Conservation (phyloP, 2,113 vertebrate genomes). For the Leiothrix lutea region DNA sequence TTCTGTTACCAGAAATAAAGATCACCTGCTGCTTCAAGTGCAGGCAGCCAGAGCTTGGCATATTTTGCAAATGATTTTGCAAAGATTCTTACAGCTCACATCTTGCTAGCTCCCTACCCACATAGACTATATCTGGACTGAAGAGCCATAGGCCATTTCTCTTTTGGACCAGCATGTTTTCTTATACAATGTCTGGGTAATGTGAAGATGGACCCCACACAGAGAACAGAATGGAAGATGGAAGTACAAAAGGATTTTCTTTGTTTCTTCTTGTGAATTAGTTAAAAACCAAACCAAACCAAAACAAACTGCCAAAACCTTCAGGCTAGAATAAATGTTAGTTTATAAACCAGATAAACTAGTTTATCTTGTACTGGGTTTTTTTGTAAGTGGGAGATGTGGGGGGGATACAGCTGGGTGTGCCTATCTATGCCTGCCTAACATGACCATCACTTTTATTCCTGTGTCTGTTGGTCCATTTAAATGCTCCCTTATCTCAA, state of each 20-base stretch:
- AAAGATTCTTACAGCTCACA: background rate
- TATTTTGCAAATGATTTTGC: background rate
- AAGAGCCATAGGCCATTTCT: background rate
- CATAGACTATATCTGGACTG: fast-evolving
- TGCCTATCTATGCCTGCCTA: background rate
- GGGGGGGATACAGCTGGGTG: fast-evolving
- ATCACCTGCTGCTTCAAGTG: background rate
- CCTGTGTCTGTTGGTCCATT: background rate
- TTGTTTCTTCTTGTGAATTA: background rate
- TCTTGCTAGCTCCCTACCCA: background rate
- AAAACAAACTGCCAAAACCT: background rate
- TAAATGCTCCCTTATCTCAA: background rate
- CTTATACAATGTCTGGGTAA: fast-evolving
- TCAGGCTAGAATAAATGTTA: background rate
- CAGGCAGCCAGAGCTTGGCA: background rate
- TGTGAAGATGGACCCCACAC: background rate
- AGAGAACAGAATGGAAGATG: background rate
- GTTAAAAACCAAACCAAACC: background rate
- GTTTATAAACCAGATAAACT: background rate
- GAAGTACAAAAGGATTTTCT: fast-evolving
- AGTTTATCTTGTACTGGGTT: background rate
- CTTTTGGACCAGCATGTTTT: background rate
- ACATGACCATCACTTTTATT: background rate
- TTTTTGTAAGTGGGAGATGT: background rate
- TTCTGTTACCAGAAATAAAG: background rate